Evolutionary conservation across 2,888 invertebrate genomes (phyloP).

Genomic region (Scaeva pyrastri): DNA sequence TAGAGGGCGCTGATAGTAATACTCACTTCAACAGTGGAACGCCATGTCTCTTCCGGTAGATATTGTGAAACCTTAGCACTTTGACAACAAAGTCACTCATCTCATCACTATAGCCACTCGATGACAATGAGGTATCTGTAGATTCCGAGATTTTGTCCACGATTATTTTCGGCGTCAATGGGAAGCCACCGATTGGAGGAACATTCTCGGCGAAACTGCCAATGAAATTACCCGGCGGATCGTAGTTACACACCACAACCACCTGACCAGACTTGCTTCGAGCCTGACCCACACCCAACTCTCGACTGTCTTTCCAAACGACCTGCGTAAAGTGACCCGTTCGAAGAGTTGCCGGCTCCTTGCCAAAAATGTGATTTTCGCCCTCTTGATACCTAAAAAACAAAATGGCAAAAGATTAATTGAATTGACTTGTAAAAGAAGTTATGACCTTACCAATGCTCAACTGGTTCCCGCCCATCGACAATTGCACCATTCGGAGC

Average conservation of each 20-base stretch:
- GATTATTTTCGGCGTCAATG: slow-evolving; percentile 77
- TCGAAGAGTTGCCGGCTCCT: slow-evolving; percentile 87
- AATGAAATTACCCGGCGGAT: slow-evolving; percentile 94
- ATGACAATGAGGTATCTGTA: slow-evolving; percentile 77
- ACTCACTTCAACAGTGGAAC: slow-evolving; percentile 85
- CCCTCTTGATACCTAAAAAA: slow-evolving; percentile 86
- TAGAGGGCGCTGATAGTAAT: background rate
- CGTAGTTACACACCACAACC: slow-evolving; percentile 94
- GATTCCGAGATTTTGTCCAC: slow-evolving; percentile 78
- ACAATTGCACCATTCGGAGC: slow-evolving; percentile 85
- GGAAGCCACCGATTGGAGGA: slow-evolving; percentile 85
- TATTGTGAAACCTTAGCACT: slow-evolving; percentile 86
- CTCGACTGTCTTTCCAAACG: slow-evolving; percentile 90
- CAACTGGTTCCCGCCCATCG: slow-evolving; percentile 81
- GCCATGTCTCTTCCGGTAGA: slow-evolving; percentile 86
- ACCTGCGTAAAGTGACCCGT: slow-evolving; percentile 93
- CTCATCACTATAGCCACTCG: slow-evolving; percentile 77
- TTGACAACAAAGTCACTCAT: slow-evolving; percentile 84
- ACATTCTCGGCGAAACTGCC: slow-evolving; percentile 91
- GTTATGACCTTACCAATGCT: slow-evolving; percentile 82
- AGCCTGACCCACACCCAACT: slow-evolving; percentile 90
- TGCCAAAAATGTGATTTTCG: slow-evolving; percentile 86
- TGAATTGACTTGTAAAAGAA: background rate
- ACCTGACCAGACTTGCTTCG: slow-evolving; percentile 88
- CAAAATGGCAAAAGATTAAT: background rate